Evolutionary conservation across 2,113 vertebrate genomes (phyloP).

Genomic region (Jacana jacana): DNA sequence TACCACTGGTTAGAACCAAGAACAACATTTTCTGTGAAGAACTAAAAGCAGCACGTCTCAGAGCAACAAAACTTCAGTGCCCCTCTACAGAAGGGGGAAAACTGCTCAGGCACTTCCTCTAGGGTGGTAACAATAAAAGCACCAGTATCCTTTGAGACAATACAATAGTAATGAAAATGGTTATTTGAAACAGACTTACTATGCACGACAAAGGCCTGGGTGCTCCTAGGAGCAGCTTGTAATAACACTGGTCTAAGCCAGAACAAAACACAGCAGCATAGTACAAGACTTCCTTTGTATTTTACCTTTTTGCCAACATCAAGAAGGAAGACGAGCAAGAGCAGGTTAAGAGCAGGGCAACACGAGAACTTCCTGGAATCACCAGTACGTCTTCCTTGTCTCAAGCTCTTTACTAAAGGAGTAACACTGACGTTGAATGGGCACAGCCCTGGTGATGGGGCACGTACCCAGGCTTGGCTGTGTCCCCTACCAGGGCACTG

Average conservation of each 20-base stretch:
- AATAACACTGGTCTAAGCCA: slow-evolving; percentile 37
- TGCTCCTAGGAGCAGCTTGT: slow-evolving; percentile 18
- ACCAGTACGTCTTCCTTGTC: neutral
- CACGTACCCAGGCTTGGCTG: accelerated
- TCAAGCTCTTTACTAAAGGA: neutral
- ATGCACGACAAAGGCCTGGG: slow-evolving; percentile 24
- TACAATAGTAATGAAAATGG: neutral
- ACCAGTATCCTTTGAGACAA: slow-evolving; percentile 3
- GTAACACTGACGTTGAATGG: neutral
- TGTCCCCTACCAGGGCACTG: neutral
- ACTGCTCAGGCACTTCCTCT: slow-evolving; percentile 34
- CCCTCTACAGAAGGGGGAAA: slow-evolving; percentile 25
- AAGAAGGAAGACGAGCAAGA: neutral
- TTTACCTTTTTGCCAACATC: slow-evolving; percentile 27
- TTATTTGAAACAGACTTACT: slow-evolving; percentile 28
- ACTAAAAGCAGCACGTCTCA: slow-evolving; percentile 51
- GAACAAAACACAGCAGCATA: slow-evolving; percentile 40
- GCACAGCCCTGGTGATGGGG: neutral
- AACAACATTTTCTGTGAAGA: slow-evolving; percentile 7
- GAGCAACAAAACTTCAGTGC: slow-evolving; percentile 32
- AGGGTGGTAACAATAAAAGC: neutral
- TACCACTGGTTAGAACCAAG: neutral
- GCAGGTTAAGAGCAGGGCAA: neutral
- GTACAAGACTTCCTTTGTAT: neutral
- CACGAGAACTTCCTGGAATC: neutral